Evolutionary conservation across 2,113 vertebrate genomes (phyloP).

Genomic region (Aspiorhynchus laticeps): DNA sequence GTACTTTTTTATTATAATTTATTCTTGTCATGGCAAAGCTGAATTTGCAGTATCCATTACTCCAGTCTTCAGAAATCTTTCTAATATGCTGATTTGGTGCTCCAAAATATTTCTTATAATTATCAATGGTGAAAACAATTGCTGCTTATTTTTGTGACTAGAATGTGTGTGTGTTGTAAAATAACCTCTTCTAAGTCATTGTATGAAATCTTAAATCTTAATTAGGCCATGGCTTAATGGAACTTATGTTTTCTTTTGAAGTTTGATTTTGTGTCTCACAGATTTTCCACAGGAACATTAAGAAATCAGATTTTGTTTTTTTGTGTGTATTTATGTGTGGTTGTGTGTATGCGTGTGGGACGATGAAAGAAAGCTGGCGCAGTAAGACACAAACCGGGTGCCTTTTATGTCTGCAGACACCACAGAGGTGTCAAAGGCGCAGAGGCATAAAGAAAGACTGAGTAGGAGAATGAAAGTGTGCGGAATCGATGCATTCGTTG

Average conservation of each 20-base stretch:
- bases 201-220: not conserved
- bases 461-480: not conserved
- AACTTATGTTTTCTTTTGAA: not conserved
- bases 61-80: no score
- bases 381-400: constrained; percentile 37
- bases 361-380: constrained; percentile 47
- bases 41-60: no score
- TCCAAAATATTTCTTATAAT: no score
- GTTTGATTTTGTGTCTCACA: not conserved
- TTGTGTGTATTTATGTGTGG: not conserved
- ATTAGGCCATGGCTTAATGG: not conserved
- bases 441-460: not conserved
- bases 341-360: constrained; percentile 40
- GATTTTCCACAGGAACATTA: constrained; percentile 54
- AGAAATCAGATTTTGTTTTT: constrained; percentile 13
- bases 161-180: not conserved
- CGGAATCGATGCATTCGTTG: not conserved
- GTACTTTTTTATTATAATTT: not conserved
- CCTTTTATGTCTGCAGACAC: constrained; percentile 16
- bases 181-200: not conserved
- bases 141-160: no score
- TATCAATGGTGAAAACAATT: no score
- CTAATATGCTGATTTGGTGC: no score
- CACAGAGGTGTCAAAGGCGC: not conserved
- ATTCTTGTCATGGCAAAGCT: not conserved